Evolutionary conservation across 1,140 invertebrate species (phyloP), one percentile per base, ranked within the genome.

Genomic region (Helicoverpa zea): DNA sequence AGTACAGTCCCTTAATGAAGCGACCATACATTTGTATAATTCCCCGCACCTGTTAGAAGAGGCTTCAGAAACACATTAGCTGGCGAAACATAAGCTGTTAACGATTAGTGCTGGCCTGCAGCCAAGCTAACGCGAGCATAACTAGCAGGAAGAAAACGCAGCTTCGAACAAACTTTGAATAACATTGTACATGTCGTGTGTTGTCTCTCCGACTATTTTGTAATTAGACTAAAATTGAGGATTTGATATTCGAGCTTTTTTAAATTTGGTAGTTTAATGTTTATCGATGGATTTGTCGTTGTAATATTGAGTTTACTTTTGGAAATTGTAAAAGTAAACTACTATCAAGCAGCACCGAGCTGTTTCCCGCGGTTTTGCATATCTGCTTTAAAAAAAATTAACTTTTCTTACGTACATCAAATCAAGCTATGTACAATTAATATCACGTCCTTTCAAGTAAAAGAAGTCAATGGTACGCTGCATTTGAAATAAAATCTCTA

Each of bases 111-210:
- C 52, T 77, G 75, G 75, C 47, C 75, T 47, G 16, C 47, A 9
- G 47, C 75, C 75, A 77, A 77, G 61, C 75, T 77, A 77, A 77
- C 52, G 75, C 59, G 49, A 64, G 51, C 75, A 77, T 70, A 70
- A 70, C 18, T 70, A 54, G 47, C 30, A 29, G 11, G 18, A 2
- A 70, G 47, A 13, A 16, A 51, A 30, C n/a, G 18, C 9, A 47
- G n/a, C 64, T 49, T 11, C 23, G 5, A 61, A 49, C 64, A 49
- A 66, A 43, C 35, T 43, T 43, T 43, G 35, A 43, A 43, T 43
- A 7, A 43, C 35, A 43, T 43, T 43, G 35, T 43, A 43, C 35
- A 43, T 43, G 35, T 43, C 35, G 35, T 43, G 9, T 43, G 35
- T 9, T 43, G 35, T 43, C 16, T 47, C 4, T 68, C 3, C 64